These are phyloP conservation scores for Graphium colonna DNA, from an alignment of 2,888 invertebrate species.

Conservation along the genomic window DNA sequence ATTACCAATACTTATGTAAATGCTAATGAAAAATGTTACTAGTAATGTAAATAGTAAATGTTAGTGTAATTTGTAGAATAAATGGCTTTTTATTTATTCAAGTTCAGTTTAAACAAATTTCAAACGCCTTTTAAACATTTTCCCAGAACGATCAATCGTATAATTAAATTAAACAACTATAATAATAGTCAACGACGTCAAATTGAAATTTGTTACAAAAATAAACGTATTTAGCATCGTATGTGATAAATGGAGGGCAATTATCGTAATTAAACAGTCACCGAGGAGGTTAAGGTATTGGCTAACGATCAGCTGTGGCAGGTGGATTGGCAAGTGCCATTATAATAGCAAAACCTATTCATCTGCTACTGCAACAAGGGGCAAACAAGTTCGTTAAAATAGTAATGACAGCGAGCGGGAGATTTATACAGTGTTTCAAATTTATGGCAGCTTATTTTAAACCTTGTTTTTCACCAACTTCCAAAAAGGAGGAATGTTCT, in stretches of 20 bases:
- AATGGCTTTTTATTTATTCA: background rate
- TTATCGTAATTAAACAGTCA: slow-evolving; percentile 33
- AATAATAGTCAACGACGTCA: slow-evolving; percentile 5
- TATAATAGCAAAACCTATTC: slow-evolving; percentile 2
- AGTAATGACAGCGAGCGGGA: background rate
- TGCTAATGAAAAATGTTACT: too few species aligned
- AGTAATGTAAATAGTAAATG: too few species aligned
- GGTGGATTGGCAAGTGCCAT: slow-evolving; percentile 32
- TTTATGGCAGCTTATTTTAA: too few species aligned
- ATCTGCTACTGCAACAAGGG: background rate
- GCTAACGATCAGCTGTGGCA: slow-evolving; percentile 43
- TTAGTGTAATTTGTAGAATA: too few species aligned
- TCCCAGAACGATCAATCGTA: too few species aligned
- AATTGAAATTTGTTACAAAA: slow-evolving; percentile 19
- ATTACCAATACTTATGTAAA: too few species aligned
- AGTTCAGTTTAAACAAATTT: background rate
- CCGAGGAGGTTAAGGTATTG: slow-evolving; percentile 30
- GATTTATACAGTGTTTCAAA: background rate
- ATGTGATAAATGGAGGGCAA: slow-evolving; percentile 22
- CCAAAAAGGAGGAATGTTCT: too few species aligned
- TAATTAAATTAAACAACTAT: slow-evolving; percentile 6
- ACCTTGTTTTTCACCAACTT: too few species aligned
- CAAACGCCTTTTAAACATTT: too few species aligned
- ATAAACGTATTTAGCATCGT: slow-evolving; percentile 12
- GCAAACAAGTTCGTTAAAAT: slow-evolving; percentile 1